Conservation (phyloP, 1,140 invertebrate genomes). For the Pteromalus puparum region DNA sequence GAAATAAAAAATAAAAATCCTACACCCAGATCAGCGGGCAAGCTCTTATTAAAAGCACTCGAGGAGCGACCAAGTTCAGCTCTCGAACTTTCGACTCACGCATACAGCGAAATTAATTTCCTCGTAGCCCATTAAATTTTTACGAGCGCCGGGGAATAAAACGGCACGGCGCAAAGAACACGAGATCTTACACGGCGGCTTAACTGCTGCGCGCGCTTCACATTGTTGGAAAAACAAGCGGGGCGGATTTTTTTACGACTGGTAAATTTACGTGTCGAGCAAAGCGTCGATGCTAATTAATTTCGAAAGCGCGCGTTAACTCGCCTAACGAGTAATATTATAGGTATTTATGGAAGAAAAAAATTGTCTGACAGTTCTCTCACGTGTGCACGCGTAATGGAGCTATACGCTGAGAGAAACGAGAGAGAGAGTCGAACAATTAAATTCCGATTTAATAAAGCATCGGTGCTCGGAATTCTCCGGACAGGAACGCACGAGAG, state of each 20-base stretch:
- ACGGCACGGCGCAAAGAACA: not conserved
- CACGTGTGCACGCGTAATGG: not conserved
- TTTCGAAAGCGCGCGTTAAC: not conserved
- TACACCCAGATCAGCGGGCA: constrained; percentile 12
- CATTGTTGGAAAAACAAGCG: constrained; percentile 7
- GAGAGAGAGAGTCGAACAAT: constrained; percentile 60
- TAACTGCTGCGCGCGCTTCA: not conserved
- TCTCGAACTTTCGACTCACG: constrained; percentile 33
- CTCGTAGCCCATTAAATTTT: constrained; percentile 49
- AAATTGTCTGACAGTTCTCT: not conserved
- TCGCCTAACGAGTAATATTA: not conserved
- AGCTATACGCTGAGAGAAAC: not conserved
- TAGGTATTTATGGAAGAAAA: not conserved
- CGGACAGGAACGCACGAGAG: constrained; percentile 57
- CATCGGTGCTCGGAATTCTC: constrained; percentile 35
- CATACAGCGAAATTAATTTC: constrained; percentile 47
- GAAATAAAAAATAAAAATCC: constrained; percentile 4
- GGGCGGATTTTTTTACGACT: constrained; percentile 5
- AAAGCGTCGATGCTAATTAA: not conserved
- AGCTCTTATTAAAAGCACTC: constrained; percentile 27
- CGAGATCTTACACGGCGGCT: not conserved
- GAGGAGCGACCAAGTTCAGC: not conserved
- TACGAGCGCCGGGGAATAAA: constrained; percentile 42
- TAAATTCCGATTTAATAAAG: constrained; percentile 70
- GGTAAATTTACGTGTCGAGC: constrained; percentile 1